phyloP scores from a whole-genome alignment of 2,888 invertebrate species.

The Yponomeuta evonymella region DNA sequence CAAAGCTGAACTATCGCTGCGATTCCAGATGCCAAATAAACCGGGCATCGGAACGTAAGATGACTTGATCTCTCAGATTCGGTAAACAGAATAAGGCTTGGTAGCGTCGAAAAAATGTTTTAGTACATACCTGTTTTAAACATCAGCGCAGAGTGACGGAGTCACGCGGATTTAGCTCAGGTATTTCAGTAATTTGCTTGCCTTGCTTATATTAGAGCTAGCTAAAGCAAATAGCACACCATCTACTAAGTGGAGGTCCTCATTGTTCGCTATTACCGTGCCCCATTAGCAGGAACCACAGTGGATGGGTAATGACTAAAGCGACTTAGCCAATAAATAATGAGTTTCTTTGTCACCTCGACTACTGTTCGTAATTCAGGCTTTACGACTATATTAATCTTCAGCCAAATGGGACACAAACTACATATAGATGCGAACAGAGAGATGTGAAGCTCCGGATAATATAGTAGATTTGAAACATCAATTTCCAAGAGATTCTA shows the following conservation, averaged over 20 bases:
- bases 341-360: not conserved
- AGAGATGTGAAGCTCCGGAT: not conserved
- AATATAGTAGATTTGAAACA: too few species aligned
- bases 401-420: not conserved
- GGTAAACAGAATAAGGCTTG: too few species aligned
- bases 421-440: not conserved
- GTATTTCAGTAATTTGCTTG: too few species aligned
- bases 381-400: not conserved
- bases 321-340: not conserved
- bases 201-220: not conserved
- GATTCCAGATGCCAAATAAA: too few species aligned
- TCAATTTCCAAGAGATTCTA: too few species aligned
- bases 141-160: too few species aligned
- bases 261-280: not conserved
- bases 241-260: not conserved
- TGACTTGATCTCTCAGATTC: too few species aligned
- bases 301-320: not conserved
- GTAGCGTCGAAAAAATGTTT: too few species aligned
- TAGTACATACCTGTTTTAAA: too few species aligned
- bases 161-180: too few species aligned
- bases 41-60: too few species aligned
- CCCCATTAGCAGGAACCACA: not conserved
- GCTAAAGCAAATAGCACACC: not conserved
- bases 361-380: not conserved
- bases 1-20: too few species aligned